Evolutionary conservation across 1,140 invertebrate genomes (phyloP).

Genomic region (Chrysoperla carnea): DNA sequence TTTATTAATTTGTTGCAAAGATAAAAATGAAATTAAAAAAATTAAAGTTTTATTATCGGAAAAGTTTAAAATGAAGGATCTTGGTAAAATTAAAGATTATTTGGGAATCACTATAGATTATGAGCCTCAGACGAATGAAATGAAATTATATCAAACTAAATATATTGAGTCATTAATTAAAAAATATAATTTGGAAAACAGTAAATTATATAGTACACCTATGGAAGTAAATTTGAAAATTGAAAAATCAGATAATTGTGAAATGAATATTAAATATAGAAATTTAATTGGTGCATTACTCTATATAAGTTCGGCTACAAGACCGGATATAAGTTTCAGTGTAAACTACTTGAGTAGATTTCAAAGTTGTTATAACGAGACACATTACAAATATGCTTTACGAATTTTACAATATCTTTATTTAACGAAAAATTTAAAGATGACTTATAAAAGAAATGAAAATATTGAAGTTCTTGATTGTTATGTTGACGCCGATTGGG

Average conservation of each 20-base stretch:
- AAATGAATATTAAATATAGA: constrained; percentile 5
- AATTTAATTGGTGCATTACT: constrained; percentile 17
- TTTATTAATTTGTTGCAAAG: too few relatives aligned
- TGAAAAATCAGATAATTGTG: neutral
- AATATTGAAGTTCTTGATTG: constrained; percentile 15
- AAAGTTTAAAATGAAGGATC: too few relatives aligned
- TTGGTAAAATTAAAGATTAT: too few relatives aligned
- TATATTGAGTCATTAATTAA: neutral
- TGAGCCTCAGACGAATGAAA: too few relatives aligned
- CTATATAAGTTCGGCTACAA: constrained; percentile 20
- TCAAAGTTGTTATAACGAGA: constrained; percentile 17
- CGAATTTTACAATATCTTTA: constrained; percentile 20
- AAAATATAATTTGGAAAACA: constrained; percentile 5
- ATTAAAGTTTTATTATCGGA: too few relatives aligned
- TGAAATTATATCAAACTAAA: constrained; percentile 1
- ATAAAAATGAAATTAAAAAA: too few relatives aligned
- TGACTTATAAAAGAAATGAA: constrained; percentile 13
- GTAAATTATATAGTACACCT: constrained; percentile 10
- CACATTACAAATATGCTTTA: constrained; percentile 19
- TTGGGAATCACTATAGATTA: too few relatives aligned
- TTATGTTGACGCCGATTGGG: constrained; percentile 23
- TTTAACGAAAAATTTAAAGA: constrained; percentile 16
- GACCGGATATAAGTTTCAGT: constrained; percentile 14
- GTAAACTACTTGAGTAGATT: constrained; percentile 11
- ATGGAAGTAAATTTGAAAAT: constrained; percentile 24